A percentile compares a stretch with the other conserved stretches of the same genome.
These are phyloP conservation scores for Lithobates sylvaticus DNA, from an alignment of 2,797 vertebrate genomes.

Conservation along the genomic window DNA sequence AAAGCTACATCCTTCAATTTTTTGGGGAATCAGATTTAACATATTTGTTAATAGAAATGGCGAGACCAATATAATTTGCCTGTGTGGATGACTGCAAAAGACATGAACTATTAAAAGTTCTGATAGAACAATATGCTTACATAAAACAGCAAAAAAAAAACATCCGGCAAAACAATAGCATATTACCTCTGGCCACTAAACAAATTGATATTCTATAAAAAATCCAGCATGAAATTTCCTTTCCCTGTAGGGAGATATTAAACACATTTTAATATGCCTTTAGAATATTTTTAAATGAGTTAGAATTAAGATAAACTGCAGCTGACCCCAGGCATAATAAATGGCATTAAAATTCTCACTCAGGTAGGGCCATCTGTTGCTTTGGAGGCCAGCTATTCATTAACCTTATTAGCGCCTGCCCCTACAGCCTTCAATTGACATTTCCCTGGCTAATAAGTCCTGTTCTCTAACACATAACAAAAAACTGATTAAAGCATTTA, in stretches of 20 bases:
- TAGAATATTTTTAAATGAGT: constrained; percentile 76
- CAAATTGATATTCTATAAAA: constrained; percentile 74
- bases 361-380: constrained; percentile 75
- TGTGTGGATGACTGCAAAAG: not conserved
- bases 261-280: constrained; percentile 74
- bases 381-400: constrained; percentile 76
- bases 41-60: not conserved
- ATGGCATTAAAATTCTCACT: constrained; percentile 71
- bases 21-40: too few species aligned
- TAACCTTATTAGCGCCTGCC: constrained; percentile 77
- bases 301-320: constrained; percentile 77
- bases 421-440: constrained; percentile 74
- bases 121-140: constrained; percentile 57
- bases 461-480: constrained; percentile 68
- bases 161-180: constrained; percentile 41
- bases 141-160: constrained; percentile 53
- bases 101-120: not conserved
- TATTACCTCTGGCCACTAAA: constrained; percentile 67
- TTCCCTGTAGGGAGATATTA: constrained; percentile 73
- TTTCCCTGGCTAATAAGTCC: constrained; percentile 74
- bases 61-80: not conserved
- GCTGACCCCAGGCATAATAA: constrained; percentile 77
- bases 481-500: constrained; percentile 69
- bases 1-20: too few species aligned
- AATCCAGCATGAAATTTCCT: constrained; percentile 73